phyloP scores from a whole-genome alignment of 2,113 vertebrate genomes.

The Oncorhynchus nerka region DNA sequence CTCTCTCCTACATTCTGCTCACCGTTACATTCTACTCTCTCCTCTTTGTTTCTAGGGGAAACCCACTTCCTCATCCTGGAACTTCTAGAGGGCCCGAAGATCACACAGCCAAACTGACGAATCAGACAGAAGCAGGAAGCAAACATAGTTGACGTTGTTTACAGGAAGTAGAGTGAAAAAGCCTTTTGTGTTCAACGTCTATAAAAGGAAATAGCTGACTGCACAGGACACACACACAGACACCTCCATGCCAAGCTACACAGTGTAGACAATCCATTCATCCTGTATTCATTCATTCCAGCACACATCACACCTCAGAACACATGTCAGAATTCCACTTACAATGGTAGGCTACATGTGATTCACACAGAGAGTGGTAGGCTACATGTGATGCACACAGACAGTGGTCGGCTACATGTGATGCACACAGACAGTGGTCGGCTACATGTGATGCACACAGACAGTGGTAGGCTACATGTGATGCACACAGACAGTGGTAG shows the following conservation, averaged over 20 bases:
- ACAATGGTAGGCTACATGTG: no score
- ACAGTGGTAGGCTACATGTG: no score
- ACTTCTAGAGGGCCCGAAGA: slow-evolving; percentile 47
- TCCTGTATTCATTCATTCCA: no score
- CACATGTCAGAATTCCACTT: no score
- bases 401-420: no score
- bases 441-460: no score
- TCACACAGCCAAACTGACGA: slow-evolving; percentile 47
- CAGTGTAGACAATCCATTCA: no score
- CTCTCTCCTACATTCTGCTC: slow-evolving; percentile 40
- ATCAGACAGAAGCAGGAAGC: slow-evolving; percentile 28
- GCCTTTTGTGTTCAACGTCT: slow-evolving; percentile 75
- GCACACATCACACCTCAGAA: no score
- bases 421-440: no score
- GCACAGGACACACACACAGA: slow-evolving; percentile 39
- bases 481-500: no score
- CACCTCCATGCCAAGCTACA: background rate
- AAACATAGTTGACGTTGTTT: slow-evolving; percentile 63
- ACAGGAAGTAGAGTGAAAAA: slow-evolving; percentile 73
- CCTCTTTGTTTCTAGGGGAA: slow-evolving; percentile 47
- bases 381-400: no score
- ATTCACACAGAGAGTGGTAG: no score
- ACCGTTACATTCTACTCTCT: background rate
- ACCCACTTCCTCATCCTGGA: slow-evolving; percentile 69
- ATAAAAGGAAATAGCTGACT: slow-evolving; percentile 75